Percentiles rank a stretch among this genome's conserved stretches.
Evolutionary conservation across 2,797 vertebrate species (phyloP).

Genomic region (Apogon talboti): DNA sequence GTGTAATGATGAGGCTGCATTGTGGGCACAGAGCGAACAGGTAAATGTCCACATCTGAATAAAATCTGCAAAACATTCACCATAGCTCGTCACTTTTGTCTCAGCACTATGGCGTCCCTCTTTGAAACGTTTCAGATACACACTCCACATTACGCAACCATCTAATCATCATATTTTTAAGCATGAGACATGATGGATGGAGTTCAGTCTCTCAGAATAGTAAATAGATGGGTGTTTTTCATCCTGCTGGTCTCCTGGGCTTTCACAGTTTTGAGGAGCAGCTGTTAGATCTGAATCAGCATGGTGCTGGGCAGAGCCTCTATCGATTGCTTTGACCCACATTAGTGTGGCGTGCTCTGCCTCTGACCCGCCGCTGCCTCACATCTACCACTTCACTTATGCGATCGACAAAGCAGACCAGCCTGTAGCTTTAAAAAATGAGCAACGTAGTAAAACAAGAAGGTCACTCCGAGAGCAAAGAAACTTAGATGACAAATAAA

Average conservation of each 20-base stretch:
- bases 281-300: constrained; percentile 63
- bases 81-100: constrained; percentile 2
- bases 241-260: not conserved
- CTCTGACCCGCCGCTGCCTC: constrained; percentile 52
- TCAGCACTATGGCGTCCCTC: not conserved
- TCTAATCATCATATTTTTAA: constrained; percentile 25
- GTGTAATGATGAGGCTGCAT: constrained; percentile 34
- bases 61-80: constrained; percentile 21
- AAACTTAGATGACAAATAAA: too few relatives aligned
- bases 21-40: constrained; percentile 15
- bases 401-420: constrained; percentile 14
- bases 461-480: too few relatives aligned
- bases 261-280: constrained; percentile 45
- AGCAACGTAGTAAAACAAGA: not conserved
- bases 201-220: constrained; percentile 9
- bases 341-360: constrained; percentile 37
- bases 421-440: constrained; percentile 1
- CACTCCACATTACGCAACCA: constrained; percentile 14
- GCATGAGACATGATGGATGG: constrained; percentile 13
- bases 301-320: constrained; percentile 31
- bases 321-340: constrained; percentile 73
- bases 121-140: not conserved
- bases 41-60: constrained; percentile 15
- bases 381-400: constrained; percentile 44
- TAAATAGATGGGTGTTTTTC: constrained; percentile 27